A percentile compares a stretch with the other conserved stretches of the same genome.
These are phyloP conservation scores for Sebastes minor DNA, from an alignment of 2,797 vertebrate genomes.

Conservation along the genomic window DNA sequence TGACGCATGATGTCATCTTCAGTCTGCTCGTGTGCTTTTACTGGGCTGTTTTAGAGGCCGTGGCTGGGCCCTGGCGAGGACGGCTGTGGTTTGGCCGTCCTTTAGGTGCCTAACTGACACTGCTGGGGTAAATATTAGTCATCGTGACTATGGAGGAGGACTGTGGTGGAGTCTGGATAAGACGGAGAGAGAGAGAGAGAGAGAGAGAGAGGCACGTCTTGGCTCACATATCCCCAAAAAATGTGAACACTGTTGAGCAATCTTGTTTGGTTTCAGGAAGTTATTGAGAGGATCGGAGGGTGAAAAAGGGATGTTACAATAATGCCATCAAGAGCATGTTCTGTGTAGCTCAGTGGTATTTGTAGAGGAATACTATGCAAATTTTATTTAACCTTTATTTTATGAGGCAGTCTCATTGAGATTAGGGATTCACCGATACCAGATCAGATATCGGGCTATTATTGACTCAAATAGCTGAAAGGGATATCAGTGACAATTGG, in stretches of 20 bases:
- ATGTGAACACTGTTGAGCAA: constrained; percentile 44
- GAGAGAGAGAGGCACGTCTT: constrained; percentile 22
- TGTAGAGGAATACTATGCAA: not conserved
- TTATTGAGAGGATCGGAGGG: not conserved
- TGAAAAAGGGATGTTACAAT: not conserved
- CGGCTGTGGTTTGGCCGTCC: constrained; percentile 74
- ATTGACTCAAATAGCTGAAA: too few species aligned
- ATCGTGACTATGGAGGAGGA: constrained; percentile 38
- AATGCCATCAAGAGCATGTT: not conserved
- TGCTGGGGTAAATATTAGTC: constrained; percentile 72
- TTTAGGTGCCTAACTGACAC: constrained; percentile 63
- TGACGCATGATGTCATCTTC: constrained; percentile 62
- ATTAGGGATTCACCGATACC: too few species aligned
- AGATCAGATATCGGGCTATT: too few species aligned
- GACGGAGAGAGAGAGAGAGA: not conserved
- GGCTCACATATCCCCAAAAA: constrained; percentile 11
- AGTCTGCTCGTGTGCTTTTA: constrained; percentile 43
- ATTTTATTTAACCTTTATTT: too few species aligned
- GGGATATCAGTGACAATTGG: too few species aligned
- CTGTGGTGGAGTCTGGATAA: constrained; percentile 26
- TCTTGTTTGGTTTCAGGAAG: constrained; percentile 28
- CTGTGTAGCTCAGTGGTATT: not conserved
- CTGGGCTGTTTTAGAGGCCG: constrained; percentile 53
- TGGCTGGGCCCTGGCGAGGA: constrained; percentile 55
- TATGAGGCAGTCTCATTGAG: too few species aligned